These are phyloP conservation scores for Halichoerus grypus DNA, from an alignment of 2,113 vertebrate genomes.

Conservation along the genomic window DNA sequence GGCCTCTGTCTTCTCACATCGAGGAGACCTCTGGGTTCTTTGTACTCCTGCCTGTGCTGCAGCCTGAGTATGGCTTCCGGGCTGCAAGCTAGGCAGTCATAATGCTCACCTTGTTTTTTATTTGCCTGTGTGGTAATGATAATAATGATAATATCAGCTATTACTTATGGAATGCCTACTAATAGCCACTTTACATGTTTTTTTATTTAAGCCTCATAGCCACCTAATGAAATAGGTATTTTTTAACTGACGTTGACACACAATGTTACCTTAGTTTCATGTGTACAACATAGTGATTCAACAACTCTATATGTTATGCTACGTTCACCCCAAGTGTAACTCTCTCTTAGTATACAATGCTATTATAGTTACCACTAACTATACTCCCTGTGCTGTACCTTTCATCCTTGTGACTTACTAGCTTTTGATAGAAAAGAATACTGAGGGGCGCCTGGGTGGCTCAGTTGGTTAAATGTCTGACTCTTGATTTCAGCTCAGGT, in stretches of 20 bases:
- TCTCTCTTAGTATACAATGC: not conserved
- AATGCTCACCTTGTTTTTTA: not conserved
- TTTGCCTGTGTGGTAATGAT: not conserved
- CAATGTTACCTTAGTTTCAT: not conserved
- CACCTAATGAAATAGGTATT: not conserved
- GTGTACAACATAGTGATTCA: not conserved
- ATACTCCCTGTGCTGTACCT: not conserved
- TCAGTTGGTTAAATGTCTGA: not conserved
- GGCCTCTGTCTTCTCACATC: not conserved
- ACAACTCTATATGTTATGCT: not conserved
- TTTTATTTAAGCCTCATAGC: not conserved
- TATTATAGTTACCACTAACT: not conserved
- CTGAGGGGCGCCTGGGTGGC: not conserved
- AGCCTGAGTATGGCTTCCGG: not conserved
- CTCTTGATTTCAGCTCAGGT: not conserved
- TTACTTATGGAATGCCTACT: not conserved
- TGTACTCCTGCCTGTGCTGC: not conserved
- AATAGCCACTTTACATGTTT: not conserved
- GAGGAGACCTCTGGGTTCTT: accelerated
- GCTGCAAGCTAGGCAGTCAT: not conserved
- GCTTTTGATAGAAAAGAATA: not conserved
- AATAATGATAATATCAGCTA: not conserved
- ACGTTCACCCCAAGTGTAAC: not conserved
- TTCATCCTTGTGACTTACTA: not conserved
- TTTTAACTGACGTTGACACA: not conserved